Percentiles rank a stretch among this genome's conserved stretches.
Conservation (phyloP, 2,888 invertebrate species). For the Hirtodrosophila cameraria region DNA sequence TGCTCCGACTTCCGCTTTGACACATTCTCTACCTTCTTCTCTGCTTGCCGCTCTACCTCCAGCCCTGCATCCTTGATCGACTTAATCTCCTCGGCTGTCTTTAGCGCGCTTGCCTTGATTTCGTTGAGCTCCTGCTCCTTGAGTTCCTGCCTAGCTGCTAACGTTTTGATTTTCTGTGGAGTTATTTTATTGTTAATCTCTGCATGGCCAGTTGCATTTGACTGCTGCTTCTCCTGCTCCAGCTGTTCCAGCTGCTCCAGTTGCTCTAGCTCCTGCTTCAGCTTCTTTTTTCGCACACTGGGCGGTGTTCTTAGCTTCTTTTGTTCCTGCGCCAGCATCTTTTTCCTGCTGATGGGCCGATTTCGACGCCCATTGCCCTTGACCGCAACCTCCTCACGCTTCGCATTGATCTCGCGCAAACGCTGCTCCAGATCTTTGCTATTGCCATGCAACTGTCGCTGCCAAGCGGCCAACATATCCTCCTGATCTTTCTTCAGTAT, state of each 20-base stretch:
- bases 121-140: background rate
- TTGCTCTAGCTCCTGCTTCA: conserved; percentile 3
- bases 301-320: conserved; percentile 7
- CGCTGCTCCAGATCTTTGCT: conserved; percentile 79
- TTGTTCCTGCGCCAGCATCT: conserved; percentile 17
- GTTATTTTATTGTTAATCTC: conserved; percentile 75
- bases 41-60: background rate
- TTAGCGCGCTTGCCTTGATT: background rate
- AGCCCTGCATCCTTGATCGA: background rate
- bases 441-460: conserved; percentile 66
- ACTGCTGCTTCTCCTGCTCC: conserved; percentile 1
- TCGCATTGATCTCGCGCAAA: conserved; percentile 78
- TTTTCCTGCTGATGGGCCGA: conserved; percentile 7
- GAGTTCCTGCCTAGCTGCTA: background rate
- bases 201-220: background rate
- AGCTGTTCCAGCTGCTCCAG: conserved; percentile 2
- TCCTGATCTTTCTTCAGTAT: conserved; percentile 17
- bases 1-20: background rate
- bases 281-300: conserved; percentile 9
- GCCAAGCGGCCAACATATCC: conserved; percentile 75
- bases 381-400: conserved; percentile 39
- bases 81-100: background rate
- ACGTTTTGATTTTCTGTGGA: conserved; percentile 58
- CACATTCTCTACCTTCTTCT: too few relatives aligned
- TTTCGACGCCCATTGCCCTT: conserved; percentile 25